These are phyloP conservation scores for Schizopygopsis pylzovi DNA, from an alignment of 2,797 vertebrate genomes.

Conservation along the genomic window DNA sequence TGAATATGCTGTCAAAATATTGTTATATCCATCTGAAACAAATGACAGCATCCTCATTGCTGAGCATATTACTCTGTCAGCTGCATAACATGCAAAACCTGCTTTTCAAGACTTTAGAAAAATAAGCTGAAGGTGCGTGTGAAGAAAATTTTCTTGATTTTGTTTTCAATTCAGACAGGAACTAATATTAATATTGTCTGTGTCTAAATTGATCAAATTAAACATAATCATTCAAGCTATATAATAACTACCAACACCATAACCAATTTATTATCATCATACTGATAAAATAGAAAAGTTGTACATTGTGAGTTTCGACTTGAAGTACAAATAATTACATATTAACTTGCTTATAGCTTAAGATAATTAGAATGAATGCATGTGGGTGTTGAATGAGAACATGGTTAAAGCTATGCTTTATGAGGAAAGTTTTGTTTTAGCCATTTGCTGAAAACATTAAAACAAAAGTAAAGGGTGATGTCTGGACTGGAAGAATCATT, in stretches of 20 bases:
- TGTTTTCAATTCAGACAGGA: neutral
- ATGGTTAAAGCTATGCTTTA: neutral
- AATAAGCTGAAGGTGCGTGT: too few relatives aligned
- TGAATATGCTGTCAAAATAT: neutral
- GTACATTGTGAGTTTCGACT: neutral
- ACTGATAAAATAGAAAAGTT: neutral
- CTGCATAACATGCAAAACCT: neutral
- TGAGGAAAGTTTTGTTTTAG: neutral
- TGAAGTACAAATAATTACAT: neutral
- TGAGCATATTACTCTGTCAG: neutral
- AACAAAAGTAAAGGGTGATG: neutral
- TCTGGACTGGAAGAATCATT: neutral
- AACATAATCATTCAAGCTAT: neutral
- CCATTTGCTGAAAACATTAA: neutral
- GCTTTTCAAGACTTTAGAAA: neutral
- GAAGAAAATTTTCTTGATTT: neutral
- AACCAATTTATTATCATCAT: neutral
- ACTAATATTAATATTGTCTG: neutral
- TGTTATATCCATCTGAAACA: neutral
- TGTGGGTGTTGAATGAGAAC: neutral
- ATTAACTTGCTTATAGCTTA: neutral
- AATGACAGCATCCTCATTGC: neutral
- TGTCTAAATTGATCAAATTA: neutral
- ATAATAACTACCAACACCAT: neutral
- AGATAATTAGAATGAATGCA: neutral